Evolutionary conservation across 2,113 vertebrate species (phyloP).

Genomic region (Varanus salvator): DNA sequence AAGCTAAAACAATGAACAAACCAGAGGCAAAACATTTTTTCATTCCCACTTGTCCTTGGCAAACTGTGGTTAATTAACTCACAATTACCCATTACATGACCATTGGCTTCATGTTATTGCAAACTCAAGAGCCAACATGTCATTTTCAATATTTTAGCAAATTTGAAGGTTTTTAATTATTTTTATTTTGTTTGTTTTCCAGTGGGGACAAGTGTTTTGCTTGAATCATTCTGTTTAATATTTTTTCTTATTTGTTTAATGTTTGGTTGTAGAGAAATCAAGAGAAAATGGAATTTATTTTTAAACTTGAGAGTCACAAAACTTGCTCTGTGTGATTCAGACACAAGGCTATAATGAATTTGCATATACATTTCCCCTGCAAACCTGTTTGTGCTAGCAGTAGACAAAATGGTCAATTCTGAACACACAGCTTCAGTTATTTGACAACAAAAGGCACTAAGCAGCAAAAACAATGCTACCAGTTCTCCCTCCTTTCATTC

Average conservation of each 20-base stretch:
- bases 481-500: neutral
- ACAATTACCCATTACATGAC: too few relatives aligned
- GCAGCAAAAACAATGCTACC: neutral
- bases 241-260: neutral
- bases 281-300: neutral
- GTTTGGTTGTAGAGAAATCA: slow-evolving; percentile 8
- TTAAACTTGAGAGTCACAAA: neutral
- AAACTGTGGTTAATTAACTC: too few relatives aligned
- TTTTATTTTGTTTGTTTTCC: neutral
- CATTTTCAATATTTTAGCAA: slow-evolving; percentile 42
- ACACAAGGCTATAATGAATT: neutral
- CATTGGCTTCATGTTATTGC: neutral
- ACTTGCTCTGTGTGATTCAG: neutral
- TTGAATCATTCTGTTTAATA: slow-evolving; percentile 10
- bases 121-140: slow-evolving; percentile 60
- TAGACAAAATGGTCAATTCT: slow-evolving; percentile 7
- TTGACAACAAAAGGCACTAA: neutral
- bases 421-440: neutral
- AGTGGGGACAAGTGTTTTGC: slow-evolving; percentile 27
- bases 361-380: neutral
- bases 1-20: too few relatives aligned
- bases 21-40: too few relatives aligned
- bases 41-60: too few relatives aligned
- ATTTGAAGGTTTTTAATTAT: slow-evolving; percentile 38
- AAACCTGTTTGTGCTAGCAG: neutral